phyloP scores from a whole-genome alignment of 1,140 invertebrate species.

The Neodiprion lecontei region DNA sequence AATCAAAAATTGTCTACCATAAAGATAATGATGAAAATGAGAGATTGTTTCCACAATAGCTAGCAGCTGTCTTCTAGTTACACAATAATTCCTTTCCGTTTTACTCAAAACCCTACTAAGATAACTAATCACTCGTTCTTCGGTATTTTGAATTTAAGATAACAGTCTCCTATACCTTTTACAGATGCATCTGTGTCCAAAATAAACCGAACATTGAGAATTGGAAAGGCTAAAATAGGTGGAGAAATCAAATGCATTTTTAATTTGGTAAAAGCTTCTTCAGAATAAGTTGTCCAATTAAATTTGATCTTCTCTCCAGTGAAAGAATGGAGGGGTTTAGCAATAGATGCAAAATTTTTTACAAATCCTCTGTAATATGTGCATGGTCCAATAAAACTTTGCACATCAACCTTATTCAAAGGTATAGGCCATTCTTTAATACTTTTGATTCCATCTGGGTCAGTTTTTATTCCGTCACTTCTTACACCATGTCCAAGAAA shows the following conservation, averaged over 20 bases:
- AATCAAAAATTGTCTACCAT: slow-evolving; percentile 29
- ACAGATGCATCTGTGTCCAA: neutral
- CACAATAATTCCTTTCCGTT: no score
- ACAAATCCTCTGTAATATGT: slow-evolving; percentile 25
- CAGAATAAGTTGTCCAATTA: neutral
- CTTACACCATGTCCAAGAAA: slow-evolving; percentile 24
- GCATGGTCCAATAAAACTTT: slow-evolving; percentile 27
- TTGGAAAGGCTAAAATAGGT: neutral
- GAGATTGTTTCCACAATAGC: no score
- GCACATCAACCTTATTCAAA: slow-evolving; percentile 17
- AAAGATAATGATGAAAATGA: neutral
- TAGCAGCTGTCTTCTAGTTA: no score
- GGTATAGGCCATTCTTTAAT: slow-evolving; percentile 26
- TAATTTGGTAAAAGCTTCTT: neutral
- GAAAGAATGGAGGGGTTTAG: neutral
- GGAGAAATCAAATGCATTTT: neutral
- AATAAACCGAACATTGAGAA: neutral
- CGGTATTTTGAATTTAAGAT: no score
- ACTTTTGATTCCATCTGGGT: slow-evolving; percentile 13
- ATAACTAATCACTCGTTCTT: no score
- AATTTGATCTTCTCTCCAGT: neutral
- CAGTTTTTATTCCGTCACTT: slow-evolving; percentile 16
- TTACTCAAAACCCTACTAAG: no score
- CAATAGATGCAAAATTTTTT: neutral
- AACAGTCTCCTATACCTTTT: no score